Conservation (phyloP, 2,113 vertebrate species). For the Cygnus buccinator region DNA sequence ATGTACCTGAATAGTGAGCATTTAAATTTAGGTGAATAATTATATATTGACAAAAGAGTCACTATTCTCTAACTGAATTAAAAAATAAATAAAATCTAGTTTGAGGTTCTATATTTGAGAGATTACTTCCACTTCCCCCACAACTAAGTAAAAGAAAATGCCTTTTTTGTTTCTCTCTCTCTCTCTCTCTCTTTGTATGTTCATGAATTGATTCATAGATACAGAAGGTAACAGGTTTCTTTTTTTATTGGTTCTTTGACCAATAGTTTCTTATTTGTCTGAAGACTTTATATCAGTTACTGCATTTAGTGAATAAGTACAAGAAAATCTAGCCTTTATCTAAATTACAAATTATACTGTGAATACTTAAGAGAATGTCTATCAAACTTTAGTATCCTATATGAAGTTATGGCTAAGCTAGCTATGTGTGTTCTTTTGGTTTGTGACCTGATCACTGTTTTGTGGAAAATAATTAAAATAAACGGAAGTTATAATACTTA, state of each 20-base stretch:
- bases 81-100: not conserved
- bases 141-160: not conserved
- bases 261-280: not conserved
- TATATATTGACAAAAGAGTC: not conserved
- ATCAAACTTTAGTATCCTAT: not conserved
- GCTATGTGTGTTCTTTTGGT: not conserved
- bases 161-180: not conserved
- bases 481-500: not conserved
- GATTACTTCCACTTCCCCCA: not conserved
- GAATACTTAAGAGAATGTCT: not conserved
- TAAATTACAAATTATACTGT: not conserved
- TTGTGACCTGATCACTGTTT: not conserved
- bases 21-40: not conserved
- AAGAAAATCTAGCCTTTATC: not conserved
- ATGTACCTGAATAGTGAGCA: not conserved
- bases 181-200: not conserved
- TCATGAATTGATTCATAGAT: not conserved
- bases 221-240: not conserved
- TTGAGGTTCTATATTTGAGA: not conserved
- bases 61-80: not conserved
- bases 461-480: not conserved
- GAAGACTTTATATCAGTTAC: not conserved
- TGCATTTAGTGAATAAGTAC: not conserved
- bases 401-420: not conserved
- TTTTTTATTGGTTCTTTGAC: not conserved